Conservation (phyloP, 2,888 invertebrate genomes). For the Drosophila peninsularis region DNA sequence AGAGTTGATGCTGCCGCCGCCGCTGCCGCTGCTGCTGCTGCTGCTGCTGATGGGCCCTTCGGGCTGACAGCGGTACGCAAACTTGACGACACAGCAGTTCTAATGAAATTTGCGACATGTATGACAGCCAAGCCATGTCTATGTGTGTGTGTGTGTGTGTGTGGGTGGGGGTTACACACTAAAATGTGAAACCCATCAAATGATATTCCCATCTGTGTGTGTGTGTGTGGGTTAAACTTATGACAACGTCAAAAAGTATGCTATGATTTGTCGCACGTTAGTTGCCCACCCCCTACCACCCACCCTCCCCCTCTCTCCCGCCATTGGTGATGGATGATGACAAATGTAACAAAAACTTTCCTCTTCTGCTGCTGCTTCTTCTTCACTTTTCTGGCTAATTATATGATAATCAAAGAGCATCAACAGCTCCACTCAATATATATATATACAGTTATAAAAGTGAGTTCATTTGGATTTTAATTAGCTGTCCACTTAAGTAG, state of each 20-base stretch:
- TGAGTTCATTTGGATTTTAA: conserved; percentile 65
- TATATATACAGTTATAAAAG: conserved; percentile 17
- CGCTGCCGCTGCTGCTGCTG: conserved; percentile 30
- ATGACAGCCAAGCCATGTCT: conserved; percentile 53
- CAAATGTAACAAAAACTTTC: conserved; percentile 60
- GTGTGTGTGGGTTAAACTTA: conserved; percentile 35
- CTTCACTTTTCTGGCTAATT: conserved; percentile 52
- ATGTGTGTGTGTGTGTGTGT: neutral
- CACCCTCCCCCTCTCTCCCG: neutral
- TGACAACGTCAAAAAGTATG: conserved; percentile 71
- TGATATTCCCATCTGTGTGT: conserved; percentile 2
- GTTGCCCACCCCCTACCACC: neutral
- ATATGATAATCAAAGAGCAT: conserved; percentile 73
- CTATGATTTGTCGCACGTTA: conserved; percentile 64
- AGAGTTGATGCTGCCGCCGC: conserved; percentile 53
- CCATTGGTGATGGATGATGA: conserved; percentile 66
- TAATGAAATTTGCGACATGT: conserved; percentile 77
- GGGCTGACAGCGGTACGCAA: conserved; percentile 74
- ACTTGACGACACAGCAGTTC: conserved; percentile 76
- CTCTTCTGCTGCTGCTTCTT: neutral
- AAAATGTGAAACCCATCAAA: conserved; percentile 36
- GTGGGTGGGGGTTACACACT: conserved; percentile 12
- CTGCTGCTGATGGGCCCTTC: conserved; percentile 56
- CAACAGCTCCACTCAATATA: conserved; percentile 35
- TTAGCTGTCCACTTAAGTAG: conserved; percentile 60